Conservation (phyloP, 2,888 invertebrate genomes). For the Lottia scabra region DNA sequence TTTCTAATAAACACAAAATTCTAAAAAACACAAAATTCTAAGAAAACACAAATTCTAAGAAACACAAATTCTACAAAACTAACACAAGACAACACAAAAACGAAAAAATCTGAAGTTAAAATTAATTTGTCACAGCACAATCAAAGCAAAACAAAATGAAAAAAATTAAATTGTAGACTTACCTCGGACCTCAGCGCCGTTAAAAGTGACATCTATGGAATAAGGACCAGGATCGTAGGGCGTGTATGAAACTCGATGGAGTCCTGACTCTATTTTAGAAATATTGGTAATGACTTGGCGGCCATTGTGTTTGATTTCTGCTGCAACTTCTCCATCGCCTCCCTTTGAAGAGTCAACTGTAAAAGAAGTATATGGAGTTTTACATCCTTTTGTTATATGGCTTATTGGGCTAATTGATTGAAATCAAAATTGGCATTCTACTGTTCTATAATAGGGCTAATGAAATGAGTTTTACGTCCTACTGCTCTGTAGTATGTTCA, state of each 20-base stretch:
- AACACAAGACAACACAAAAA: too few species aligned
- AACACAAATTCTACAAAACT: too few species aligned
- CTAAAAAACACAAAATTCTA: too few species aligned
- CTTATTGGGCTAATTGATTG: too few species aligned
- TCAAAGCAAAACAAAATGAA: too few species aligned
- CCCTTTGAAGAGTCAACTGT: conserved; percentile 87
- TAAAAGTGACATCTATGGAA: conserved; percentile 71
- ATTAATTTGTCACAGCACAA: too few species aligned
- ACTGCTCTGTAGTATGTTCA: too few species aligned
- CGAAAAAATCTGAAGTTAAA: too few species aligned
- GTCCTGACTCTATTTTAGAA: conserved; percentile 39
- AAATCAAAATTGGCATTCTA: too few species aligned
- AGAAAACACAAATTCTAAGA: too few species aligned
- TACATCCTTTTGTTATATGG: neutral
- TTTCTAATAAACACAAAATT: too few species aligned
- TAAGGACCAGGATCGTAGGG: conserved; percentile 87
- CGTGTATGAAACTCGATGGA: conserved; percentile 78
- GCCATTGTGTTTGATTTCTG: conserved; percentile 86
- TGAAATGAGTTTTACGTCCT: neutral
- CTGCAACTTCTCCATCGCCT: conserved; percentile 91
- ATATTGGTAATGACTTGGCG: conserved; percentile 82
- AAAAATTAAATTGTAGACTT: conserved; percentile 3
- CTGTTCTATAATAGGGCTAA: too few species aligned
- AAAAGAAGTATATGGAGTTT: conserved; percentile 9
- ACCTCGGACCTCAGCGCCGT: conserved; percentile 58